A percentile compares a stretch with the other conserved stretches of the same genome.
These are phyloP conservation scores for Lasioglossum morio DNA, from an alignment of 2,888 invertebrate genomes.

Conservation along the genomic window DNA sequence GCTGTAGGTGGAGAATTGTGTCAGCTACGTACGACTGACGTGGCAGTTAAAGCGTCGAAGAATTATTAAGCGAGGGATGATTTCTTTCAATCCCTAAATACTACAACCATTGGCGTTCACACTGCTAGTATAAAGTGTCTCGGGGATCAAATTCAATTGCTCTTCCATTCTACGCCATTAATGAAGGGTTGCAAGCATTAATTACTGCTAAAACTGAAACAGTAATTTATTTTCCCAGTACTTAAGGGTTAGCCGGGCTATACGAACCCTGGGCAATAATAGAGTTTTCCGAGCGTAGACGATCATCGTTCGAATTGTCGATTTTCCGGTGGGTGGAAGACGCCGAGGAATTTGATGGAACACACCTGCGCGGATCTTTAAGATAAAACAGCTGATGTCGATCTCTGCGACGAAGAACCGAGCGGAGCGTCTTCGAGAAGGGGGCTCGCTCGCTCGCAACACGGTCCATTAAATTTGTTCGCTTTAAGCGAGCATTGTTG, in stretches of 20 bases:
- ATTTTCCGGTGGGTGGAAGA: not conserved
- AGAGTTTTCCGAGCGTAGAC: not conserved
- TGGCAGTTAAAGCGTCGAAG: not conserved
- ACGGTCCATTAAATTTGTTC: constrained; percentile 54
- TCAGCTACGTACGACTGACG: not conserved
- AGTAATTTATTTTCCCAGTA: not conserved
- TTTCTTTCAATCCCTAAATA: not conserved
- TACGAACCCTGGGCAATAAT: not conserved
- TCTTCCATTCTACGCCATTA: not conserved
- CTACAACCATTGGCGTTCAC: not conserved
- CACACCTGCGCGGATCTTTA: not conserved
- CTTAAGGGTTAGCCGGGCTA: not conserved
- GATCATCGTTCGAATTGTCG: not conserved
- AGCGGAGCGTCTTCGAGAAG: not conserved
- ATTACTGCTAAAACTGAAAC: not conserved
- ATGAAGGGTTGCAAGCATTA: not conserved
- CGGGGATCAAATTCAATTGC: not conserved
- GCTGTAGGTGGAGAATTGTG: not conserved
- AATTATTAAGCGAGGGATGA: not conserved
- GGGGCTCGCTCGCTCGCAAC: constrained; percentile 13
- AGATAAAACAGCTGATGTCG: not conserved
- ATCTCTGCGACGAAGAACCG: not conserved
- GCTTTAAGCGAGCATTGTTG: constrained; percentile 63
- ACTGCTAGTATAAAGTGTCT: not conserved
- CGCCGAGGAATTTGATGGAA: not conserved